Evolutionary conservation across 2,888 invertebrate genomes (phyloP), one percentile per base, ranked within the genome.

Genomic region (Gnatocerus cornutus): DNA sequence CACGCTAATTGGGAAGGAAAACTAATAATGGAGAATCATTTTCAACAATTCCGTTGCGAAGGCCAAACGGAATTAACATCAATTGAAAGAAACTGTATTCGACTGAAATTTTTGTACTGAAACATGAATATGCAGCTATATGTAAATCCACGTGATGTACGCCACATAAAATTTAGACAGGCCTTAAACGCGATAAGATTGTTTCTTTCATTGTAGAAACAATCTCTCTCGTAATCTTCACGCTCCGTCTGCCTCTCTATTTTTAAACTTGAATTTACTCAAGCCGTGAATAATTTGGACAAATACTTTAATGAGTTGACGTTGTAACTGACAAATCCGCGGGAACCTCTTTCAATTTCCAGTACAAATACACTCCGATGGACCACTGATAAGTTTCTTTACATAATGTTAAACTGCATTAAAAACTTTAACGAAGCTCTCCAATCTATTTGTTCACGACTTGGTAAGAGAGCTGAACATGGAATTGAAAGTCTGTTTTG

Each of bases 401-500:
- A 64, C 55, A 45, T 12, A 64, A 64, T 55, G 53, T 53, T 64
- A 55, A 64, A 41, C 16, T 21, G 41, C 46, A 56, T 65, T 65
- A 65, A 65, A 65, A 56, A 56, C 46, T 65, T 48, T 27, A 37
- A 50, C 50, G 37, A 21, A 16, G 50, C 21, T 62, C 46, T 13
- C 30, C 45, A 30, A 45, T 14, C 39, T 62, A 62, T 39, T 62
- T 62, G 48, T 62, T 62, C 62, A 50, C 37, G 46, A n/a, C 62
- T 50, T 48, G 39, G 50, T 14, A n/a, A 21, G 9, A 33, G 62
- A 59, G 59, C 45, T 59, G 59, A 59, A 33, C 59, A 59, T 46
- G 43, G 59, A 62, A 62, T 62, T 50, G 62, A 62, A 62, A 62
- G 62, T 53, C 21, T 16, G 53, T 53, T 56, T 62, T 50, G 16